A percentile compares a stretch with the other conserved stretches of the same genome.
Evolutionary conservation across 2,113 vertebrate species (phyloP).

Genomic region (Mixornis gularis): DNA sequence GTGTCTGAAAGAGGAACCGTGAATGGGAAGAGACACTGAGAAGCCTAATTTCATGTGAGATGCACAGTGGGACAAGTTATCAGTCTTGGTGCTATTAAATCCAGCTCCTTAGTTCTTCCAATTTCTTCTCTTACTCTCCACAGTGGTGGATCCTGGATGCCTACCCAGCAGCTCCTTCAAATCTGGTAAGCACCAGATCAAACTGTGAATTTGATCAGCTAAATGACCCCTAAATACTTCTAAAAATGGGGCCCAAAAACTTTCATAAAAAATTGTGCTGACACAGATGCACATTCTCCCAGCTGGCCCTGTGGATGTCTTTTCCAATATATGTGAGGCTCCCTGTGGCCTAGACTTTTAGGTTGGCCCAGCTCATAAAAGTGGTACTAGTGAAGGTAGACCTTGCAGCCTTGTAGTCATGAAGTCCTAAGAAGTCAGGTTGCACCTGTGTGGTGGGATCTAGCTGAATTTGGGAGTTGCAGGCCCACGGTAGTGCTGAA

Average conservation of each 20-base stretch:
- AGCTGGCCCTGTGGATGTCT: background rate
- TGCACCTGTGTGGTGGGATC: accelerated
- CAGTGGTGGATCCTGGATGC: background rate
- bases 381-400: background rate
- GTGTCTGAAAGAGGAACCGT: background rate
- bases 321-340: background rate
- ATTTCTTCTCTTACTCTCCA: background rate
- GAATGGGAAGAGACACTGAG: background rate
- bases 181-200: background rate
- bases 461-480: background rate
- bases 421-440: background rate
- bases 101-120: background rate
- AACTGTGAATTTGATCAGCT: background rate
- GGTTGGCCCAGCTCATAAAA: background rate
- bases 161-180: background rate
- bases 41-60: background rate
- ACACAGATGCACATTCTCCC: accelerated
- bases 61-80: background rate
- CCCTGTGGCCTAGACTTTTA: background rate
- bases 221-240: background rate
- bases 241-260: background rate
- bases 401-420: background rate
- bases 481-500: background rate
- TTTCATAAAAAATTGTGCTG: background rate
- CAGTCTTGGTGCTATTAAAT: background rate